These are phyloP conservation scores for Chaenogobius annularis DNA, from an alignment of 2,113 vertebrate genomes.

Conservation along the genomic window DNA sequence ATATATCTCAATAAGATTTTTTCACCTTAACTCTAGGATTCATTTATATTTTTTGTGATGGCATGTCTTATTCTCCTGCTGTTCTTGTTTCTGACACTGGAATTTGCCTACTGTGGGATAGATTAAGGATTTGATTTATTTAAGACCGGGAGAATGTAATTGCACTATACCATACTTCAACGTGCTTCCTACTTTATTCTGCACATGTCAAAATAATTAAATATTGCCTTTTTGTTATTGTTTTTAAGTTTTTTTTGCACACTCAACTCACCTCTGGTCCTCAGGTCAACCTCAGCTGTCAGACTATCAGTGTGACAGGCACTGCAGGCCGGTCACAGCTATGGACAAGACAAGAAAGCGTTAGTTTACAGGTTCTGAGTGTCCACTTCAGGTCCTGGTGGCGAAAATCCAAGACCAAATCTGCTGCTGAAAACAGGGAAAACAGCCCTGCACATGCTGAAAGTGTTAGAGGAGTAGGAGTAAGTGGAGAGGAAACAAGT, in stretches of 20 bases:
- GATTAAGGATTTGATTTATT: no score
- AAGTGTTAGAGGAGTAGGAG: conserved; percentile 24
- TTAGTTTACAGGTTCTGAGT: background rate
- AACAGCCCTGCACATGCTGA: conserved; percentile 27
- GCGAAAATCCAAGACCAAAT: background rate
- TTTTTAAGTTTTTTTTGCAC: background rate
- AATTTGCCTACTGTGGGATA: no score
- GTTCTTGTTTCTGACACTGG: no score
- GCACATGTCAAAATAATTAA: no score
- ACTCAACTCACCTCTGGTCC: background rate
- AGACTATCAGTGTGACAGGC: conserved; percentile 48
- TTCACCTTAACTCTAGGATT: no score
- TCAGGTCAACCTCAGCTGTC: conserved; percentile 49
- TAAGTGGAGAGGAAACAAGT: conserved; percentile 26
- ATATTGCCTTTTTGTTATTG: no score
- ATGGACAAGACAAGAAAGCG: conserved; percentile 34
- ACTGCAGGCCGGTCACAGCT: conserved; percentile 70
- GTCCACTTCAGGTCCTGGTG: conserved; percentile 1
- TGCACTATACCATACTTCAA: no score
- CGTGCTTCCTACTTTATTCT: no score
- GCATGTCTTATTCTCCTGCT: no score
- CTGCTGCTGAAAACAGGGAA: conserved; percentile 5
- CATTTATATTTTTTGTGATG: no score
- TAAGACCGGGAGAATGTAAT: no score
- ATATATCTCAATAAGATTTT: no score